Conservation (phyloP, 1,140 invertebrate genomes). For the Cherax quadricarinatus region DNA sequence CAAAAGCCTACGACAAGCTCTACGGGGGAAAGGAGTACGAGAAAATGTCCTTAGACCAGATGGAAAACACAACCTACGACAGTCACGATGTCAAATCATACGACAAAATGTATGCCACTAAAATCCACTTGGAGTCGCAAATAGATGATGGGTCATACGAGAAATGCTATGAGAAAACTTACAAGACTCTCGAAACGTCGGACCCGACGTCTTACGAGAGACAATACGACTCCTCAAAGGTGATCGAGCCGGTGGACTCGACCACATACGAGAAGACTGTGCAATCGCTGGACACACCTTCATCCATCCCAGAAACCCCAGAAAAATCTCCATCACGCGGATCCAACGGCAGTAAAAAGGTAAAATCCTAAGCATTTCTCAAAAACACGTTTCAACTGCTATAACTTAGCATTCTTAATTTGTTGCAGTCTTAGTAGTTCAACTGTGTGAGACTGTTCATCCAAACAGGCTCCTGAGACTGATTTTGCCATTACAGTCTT, state of each 20-base stretch:
- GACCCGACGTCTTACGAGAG: slow-evolving; percentile 54
- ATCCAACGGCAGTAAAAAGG: background rate
- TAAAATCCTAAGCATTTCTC: background rate
- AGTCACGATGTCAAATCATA: slow-evolving; percentile 40
- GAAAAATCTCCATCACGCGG: slow-evolving; percentile 16
- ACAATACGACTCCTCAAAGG: slow-evolving; percentile 47
- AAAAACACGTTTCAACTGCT: too few relatives aligned
- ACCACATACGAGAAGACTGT: slow-evolving; percentile 47
- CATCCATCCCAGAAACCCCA: slow-evolving; percentile 15
- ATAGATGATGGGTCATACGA: slow-evolving; percentile 38
- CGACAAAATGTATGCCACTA: slow-evolving; percentile 44
- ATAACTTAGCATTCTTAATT: too few relatives aligned
- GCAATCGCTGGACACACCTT: slow-evolving; percentile 22
- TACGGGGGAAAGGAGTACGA: slow-evolving; percentile 57
- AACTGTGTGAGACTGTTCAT: too few relatives aligned
- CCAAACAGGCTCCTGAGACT: too few relatives aligned
- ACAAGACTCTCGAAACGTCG: slow-evolving; percentile 60
- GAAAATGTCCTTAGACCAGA: slow-evolving; percentile 47
- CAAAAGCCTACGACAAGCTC: slow-evolving; percentile 55
- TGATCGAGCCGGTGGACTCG: slow-evolving; percentile 48
- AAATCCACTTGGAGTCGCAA: slow-evolving; percentile 23
- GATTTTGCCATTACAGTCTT: too few relatives aligned
- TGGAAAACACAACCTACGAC: slow-evolving; percentile 38
- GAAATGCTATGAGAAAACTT: slow-evolving; percentile 59
- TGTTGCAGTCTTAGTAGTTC: too few relatives aligned